Conservation (phyloP, 2,797 vertebrate species). For the Xerus rutilus region DNA sequence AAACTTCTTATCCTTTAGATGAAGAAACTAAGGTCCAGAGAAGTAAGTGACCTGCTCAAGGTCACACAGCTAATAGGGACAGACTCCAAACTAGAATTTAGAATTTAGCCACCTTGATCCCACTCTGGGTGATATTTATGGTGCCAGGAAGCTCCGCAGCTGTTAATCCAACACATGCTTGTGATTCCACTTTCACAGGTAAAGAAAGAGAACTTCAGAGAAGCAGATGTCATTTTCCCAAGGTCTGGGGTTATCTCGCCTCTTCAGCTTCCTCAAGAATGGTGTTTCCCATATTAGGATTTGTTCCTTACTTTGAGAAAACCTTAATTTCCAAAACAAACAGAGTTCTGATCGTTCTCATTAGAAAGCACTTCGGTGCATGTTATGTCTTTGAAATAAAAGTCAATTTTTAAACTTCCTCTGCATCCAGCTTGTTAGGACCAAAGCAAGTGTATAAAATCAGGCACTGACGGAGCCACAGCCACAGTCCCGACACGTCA, state of each 20-base stretch:
- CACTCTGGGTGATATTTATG: neutral
- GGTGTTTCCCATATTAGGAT: neutral
- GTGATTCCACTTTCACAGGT: neutral
- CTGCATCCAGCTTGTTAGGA: conserved; percentile 34
- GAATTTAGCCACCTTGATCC: neutral
- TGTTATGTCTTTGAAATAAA: conserved; percentile 34
- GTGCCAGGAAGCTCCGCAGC: neutral
- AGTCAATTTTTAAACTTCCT: conserved; percentile 28
- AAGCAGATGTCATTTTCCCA: neutral
- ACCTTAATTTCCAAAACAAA: conserved; percentile 58
- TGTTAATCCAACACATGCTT: neutral
- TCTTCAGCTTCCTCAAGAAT: neutral
- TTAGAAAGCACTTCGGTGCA: neutral
- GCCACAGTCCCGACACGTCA: neutral
- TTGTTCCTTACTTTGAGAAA: neutral
- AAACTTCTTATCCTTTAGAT: neutral
- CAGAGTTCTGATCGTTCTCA: conserved; percentile 38
- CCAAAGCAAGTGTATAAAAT: conserved; percentile 13
- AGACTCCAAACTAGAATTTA: neutral
- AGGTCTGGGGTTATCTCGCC: neutral
- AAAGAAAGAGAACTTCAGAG: conserved; percentile 23
- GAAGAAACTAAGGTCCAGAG: neutral
- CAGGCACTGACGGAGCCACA: neutral
- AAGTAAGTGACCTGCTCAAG: neutral
- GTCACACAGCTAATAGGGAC: neutral